phyloP scores from a whole-genome alignment of 2,113 vertebrate genomes.

The Aspidoscelis tigris region DNA sequence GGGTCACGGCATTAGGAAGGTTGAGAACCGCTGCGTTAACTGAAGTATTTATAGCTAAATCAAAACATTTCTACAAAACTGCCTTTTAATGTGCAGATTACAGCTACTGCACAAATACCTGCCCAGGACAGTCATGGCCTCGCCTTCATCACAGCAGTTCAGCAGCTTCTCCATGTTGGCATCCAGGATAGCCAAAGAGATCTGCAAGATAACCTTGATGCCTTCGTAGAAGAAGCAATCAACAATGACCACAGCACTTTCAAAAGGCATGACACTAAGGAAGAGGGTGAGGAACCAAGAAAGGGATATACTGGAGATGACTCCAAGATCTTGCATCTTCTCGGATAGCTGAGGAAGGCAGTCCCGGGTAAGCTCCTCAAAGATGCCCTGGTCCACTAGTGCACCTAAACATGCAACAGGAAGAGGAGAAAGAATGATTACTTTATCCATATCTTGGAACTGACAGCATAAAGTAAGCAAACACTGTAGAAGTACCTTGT shows the following conservation, averaged over 20 bases:
- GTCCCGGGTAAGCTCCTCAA: constrained; percentile 91
- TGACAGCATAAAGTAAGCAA: not conserved
- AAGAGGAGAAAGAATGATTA: not conserved
- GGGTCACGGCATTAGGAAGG: too few species aligned
- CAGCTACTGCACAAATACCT: constrained; percentile 74
- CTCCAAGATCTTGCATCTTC: constrained; percentile 95
- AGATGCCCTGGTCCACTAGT: constrained; percentile 95
- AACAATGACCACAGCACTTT: constrained; percentile 91
- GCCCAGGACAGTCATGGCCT: constrained; percentile 97
- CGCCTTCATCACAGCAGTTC: constrained; percentile 91
- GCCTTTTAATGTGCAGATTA: too few species aligned
- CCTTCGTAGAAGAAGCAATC: constrained; percentile 99
- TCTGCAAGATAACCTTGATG: constrained; percentile 94
- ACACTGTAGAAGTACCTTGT: too few species aligned
- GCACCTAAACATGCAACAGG: constrained; percentile 79
- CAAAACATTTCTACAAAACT: too few species aligned
- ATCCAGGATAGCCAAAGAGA: constrained; percentile 93
- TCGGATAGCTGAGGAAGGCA: constrained; percentile 90
- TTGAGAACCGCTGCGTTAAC: too few species aligned
- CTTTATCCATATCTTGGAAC: not conserved
- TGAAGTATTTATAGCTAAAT: too few species aligned
- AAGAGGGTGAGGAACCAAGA: constrained; percentile 98
- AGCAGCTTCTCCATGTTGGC: constrained; percentile 92
- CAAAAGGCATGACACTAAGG: constrained; percentile 96
- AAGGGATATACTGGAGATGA: constrained; percentile 95